phyloP scores from a whole-genome alignment of 2,113 vertebrate genomes.

The Anoplopoma fimbria region DNA sequence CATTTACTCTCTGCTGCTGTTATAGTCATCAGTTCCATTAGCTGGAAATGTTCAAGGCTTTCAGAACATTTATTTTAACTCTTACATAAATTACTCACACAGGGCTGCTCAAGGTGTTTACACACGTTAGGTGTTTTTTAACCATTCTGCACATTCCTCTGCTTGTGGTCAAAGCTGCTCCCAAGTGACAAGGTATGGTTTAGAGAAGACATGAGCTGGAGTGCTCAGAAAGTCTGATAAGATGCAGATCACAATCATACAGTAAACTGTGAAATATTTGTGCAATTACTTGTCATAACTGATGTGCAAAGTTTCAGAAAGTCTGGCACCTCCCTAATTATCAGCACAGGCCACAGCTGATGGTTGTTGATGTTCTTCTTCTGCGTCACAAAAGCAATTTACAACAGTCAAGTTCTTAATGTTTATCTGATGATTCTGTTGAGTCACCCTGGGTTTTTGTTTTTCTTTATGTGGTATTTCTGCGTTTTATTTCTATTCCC shows the following conservation, averaged over 20 bases:
- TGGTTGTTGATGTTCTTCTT: neutral
- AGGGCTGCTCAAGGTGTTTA: neutral
- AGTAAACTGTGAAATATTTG: constrained; percentile 14
- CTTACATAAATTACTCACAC: constrained; percentile 23
- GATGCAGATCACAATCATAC: neutral
- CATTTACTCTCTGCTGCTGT: neutral
- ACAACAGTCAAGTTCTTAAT: neutral
- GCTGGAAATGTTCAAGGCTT: constrained; percentile 8
- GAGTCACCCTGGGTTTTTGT: neutral
- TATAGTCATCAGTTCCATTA: neutral
- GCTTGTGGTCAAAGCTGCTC: neutral
- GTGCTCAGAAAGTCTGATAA: constrained; percentile 18
- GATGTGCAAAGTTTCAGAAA: neutral
- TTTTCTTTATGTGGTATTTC: neutral
- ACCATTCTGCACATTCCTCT: constrained; percentile 53
- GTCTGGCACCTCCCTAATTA: neutral
- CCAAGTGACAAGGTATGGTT: neutral
- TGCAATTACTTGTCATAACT: neutral
- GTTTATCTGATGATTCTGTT: neutral
- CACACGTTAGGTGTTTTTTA: constrained; percentile 4
- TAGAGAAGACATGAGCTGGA: neutral
- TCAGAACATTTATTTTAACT: constrained; percentile 10
- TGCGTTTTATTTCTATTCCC: no score
- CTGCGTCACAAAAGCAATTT: neutral
- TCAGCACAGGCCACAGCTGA: constrained; percentile 10